phyloP scores from a whole-genome alignment of 2,888 invertebrate genomes.

The Leucophenga maculata region DNA sequence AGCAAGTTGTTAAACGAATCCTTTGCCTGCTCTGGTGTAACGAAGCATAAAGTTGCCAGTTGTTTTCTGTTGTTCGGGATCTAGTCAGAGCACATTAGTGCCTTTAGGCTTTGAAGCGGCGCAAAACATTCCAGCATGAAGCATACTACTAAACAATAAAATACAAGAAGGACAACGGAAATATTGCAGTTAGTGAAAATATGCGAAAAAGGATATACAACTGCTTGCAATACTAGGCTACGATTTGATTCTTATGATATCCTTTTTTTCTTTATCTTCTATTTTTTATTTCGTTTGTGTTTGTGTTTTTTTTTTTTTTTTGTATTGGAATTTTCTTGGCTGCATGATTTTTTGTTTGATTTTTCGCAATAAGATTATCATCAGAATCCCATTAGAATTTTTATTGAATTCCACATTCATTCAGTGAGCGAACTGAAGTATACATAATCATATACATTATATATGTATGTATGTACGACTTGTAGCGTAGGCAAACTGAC shows the following conservation, averaged over 20 bases:
- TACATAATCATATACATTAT: not conserved
- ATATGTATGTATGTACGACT: not conserved
- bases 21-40: conserved; percentile 44
- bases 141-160: not conserved
- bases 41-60: conserved; percentile 57
- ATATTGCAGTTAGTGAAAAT: not conserved
- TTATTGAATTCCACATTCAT: conserved; percentile 65
- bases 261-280: not conserved
- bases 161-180: conserved; percentile 27
- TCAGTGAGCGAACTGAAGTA: not conserved
- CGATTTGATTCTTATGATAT: not conserved
- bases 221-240: not conserved
- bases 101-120: conserved; percentile 24
- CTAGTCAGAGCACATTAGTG: conserved; percentile 3
- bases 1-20: not conserved
- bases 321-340: conserved; percentile 33
- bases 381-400: conserved; percentile 67
- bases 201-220: too few species aligned
- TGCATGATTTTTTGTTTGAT: conserved; percentile 56
- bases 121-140: conserved; percentile 13
- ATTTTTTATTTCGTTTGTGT: not conserved
- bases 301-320: not conserved
- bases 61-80: conserved; percentile 9
- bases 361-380: conserved; percentile 64
- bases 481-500: too few species aligned